phyloP scores from a whole-genome alignment of 2,888 invertebrate genomes.

The Zaprionus lineosus region DNA sequence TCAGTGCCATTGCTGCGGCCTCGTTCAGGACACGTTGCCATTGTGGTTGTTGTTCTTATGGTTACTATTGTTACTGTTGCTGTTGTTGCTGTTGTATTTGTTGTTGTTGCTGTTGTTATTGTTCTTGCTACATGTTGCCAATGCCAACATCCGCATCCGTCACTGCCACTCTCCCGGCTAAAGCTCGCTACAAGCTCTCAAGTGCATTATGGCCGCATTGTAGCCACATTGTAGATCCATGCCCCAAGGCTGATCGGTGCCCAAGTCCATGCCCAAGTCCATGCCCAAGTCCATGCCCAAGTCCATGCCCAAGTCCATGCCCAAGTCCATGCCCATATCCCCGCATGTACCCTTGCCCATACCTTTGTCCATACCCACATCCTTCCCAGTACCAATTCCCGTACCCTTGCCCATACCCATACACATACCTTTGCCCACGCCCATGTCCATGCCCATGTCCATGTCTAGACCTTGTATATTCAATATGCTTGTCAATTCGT shows the following conservation, averaged over 20 bases:
- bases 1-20: slow-evolving; percentile 56
- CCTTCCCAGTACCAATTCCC: no score
- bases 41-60: not conserved
- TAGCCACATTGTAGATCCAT: slow-evolving; percentile 26
- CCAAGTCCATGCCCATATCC: no score
- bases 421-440: slow-evolving; percentile 10
- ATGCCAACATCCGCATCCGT: slow-evolving; percentile 50
- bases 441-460: no score
- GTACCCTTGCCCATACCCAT: slow-evolving; percentile 3
- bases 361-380: no score
- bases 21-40: slow-evolving; percentile 58
- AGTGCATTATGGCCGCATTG: slow-evolving; percentile 44
- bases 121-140: no score
- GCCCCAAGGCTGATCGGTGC: slow-evolving; percentile 54
- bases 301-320: no score
- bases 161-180: slow-evolving; percentile 43
- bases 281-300: slow-evolving; percentile 13
- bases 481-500: slow-evolving; percentile 55
- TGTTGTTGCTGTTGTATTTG: no score
- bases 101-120: no score
- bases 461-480: no score
- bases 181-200: slow-evolving; percentile 42
- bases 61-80: no score
- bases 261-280: not conserved
- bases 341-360: no score